Evolutionary conservation across 2,797 vertebrate genomes (phyloP).

Genomic region (Lagorchestes hirsutus): DNA sequence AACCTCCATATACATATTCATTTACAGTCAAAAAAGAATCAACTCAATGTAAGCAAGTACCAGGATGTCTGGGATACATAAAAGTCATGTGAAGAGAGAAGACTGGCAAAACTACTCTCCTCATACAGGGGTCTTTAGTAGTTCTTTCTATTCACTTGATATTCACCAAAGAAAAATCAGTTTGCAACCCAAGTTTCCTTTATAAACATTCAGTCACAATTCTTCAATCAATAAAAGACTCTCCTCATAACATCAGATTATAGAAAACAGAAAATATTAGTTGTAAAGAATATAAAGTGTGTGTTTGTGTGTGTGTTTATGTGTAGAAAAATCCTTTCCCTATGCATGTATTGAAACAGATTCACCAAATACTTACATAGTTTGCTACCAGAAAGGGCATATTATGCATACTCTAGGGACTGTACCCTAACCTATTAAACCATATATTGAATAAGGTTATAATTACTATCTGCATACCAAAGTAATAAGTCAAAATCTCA

Average conservation of each 20-base stretch:
- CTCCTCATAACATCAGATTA: neutral
- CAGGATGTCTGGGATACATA: neutral
- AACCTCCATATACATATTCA: neutral
- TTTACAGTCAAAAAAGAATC: neutral
- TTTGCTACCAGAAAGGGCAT: neutral
- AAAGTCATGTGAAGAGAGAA: neutral
- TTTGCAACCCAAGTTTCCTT: neutral
- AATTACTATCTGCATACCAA: neutral
- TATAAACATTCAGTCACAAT: neutral
- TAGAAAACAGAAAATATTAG: neutral
- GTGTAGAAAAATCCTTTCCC: neutral
- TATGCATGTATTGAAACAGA: neutral
- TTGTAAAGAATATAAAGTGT: neutral
- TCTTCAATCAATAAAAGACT: neutral
- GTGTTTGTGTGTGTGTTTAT: neutral
- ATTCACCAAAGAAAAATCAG: neutral
- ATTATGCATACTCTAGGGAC: neutral
- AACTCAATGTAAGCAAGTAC: neutral
- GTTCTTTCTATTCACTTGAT: neutral
- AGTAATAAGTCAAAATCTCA: neutral
- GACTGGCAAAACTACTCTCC: neutral
- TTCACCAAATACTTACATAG: neutral
- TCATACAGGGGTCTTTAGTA: neutral
- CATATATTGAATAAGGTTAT: neutral
- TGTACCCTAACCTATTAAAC: neutral